Conservation (phyloP, 2,888 invertebrate genomes). For the Barypeithes pellucidus region DNA sequence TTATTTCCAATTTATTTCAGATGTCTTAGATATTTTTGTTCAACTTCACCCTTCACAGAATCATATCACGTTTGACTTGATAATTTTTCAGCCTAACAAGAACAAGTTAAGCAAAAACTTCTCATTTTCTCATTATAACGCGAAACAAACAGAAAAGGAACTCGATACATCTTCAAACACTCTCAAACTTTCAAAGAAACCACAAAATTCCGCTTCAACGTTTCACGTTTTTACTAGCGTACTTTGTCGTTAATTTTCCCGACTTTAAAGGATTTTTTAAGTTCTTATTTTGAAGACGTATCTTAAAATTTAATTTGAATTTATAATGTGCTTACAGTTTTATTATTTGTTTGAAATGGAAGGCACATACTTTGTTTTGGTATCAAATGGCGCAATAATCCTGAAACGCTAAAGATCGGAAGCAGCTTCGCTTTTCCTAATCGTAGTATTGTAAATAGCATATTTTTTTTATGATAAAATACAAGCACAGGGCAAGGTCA, state of each 20-base stretch:
- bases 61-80: not conserved
- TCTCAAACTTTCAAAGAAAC: constrained; percentile 68
- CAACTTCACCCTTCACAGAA: not conserved
- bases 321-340: not conserved
- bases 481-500: no score
- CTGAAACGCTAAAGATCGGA: no score
- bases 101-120: constrained; percentile 33
- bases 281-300: constrained; percentile 17
- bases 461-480: no score
- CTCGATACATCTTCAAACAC: constrained; percentile 62
- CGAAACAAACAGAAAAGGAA: constrained; percentile 62
- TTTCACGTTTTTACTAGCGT: constrained; percentile 45
- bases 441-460: no score
- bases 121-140: constrained; percentile 47
- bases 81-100: constrained; percentile 32
- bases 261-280: constrained; percentile 30
- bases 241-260: constrained; percentile 30
- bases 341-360: no score
- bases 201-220: constrained; percentile 63
- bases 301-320: constrained; percentile 5
- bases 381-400: no score
- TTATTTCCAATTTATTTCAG: no score
- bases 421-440: no score
- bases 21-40: not conserved
- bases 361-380: no score